phyloP scores from a whole-genome alignment of 2,888 invertebrate species.

The Sminthurides aquaticus region DNA sequence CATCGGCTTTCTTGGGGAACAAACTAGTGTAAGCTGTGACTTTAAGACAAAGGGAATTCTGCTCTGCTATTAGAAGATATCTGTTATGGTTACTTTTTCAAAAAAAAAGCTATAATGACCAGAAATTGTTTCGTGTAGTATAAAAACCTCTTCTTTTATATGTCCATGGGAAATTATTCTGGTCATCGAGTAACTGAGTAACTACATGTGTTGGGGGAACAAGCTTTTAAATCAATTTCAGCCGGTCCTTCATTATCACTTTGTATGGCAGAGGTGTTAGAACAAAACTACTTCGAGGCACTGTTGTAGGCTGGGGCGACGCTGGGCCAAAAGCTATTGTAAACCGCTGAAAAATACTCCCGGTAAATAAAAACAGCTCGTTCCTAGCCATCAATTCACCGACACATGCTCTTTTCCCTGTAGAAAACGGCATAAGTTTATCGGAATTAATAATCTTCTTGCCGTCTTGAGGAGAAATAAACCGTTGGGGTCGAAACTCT shows the following conservation, averaged over 20 bases:
- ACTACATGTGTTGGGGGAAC: not conserved
- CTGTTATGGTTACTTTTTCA: too few species aligned
- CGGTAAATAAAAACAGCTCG: constrained; percentile 22
- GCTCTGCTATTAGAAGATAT: too few species aligned
- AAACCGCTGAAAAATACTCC: constrained; percentile 22
- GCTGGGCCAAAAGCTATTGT: not conserved
- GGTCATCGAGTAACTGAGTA: too few species aligned
- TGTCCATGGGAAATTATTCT: too few species aligned
- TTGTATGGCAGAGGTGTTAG: not conserved
- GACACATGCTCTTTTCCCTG: constrained; percentile 17
- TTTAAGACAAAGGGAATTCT: too few species aligned
- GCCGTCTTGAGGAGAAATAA: not conserved
- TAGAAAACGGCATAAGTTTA: constrained; percentile 18
- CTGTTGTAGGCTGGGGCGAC: not conserved
- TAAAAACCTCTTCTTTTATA: too few species aligned
- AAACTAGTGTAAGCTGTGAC: too few species aligned
- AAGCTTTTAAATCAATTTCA: not conserved
- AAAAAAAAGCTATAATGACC: too few species aligned
- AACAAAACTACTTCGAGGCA: not conserved
- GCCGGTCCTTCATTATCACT: not conserved
- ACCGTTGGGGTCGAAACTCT: not conserved
- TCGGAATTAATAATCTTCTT: constrained; percentile 18
- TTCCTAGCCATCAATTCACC: constrained; percentile 21
- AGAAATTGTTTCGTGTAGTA: too few species aligned
- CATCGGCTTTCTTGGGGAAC: too few species aligned